Evolutionary conservation across 2,888 invertebrate genomes (phyloP).

Genomic region (Tachina fera): DNA sequence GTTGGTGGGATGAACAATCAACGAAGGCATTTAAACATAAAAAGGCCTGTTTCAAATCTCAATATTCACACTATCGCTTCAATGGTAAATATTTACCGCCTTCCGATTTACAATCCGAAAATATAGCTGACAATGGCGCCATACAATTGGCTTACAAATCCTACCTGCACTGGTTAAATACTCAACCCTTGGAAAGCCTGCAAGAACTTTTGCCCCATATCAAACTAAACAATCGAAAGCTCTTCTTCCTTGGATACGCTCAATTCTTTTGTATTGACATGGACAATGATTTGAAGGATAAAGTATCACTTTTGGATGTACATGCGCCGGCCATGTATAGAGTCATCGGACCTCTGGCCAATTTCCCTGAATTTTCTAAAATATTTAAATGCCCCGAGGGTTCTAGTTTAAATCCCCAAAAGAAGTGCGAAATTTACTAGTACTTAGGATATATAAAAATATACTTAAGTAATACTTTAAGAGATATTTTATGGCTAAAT

Average conservation of each 20-base stretch:
- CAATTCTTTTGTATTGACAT: slow-evolving; percentile 79
- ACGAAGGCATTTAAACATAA: slow-evolving; percentile 74
- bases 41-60: slow-evolving; percentile 77
- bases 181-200: slow-evolving; percentile 62
- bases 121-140: slow-evolving; percentile 81
- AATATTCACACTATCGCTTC: slow-evolving; percentile 77
- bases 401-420: slow-evolving; percentile 75
- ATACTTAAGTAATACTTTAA: slow-evolving; percentile 3
- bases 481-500: slow-evolving; percentile 3
- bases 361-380: slow-evolving; percentile 76
- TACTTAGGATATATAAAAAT: background rate
- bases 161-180: slow-evolving; percentile 75
- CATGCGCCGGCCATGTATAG: slow-evolving; percentile 76
- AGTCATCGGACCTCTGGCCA: slow-evolving; percentile 78
- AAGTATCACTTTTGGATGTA: slow-evolving; percentile 75
- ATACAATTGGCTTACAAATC: slow-evolving; percentile 79
- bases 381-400: slow-evolving; percentile 76
- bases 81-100: slow-evolving; percentile 76
- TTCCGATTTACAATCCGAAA: slow-evolving; percentile 77
- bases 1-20: slow-evolving; percentile 77
- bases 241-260: slow-evolving; percentile 80
- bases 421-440: slow-evolving; percentile 78
- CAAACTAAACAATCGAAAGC: slow-evolving; percentile 75
- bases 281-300: slow-evolving; percentile 76
- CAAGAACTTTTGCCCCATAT: slow-evolving; percentile 77